Evolutionary conservation across 2,888 invertebrate species (phyloP), one percentile per base, ranked within the genome.

Genomic region (Heliconius sara): DNA sequence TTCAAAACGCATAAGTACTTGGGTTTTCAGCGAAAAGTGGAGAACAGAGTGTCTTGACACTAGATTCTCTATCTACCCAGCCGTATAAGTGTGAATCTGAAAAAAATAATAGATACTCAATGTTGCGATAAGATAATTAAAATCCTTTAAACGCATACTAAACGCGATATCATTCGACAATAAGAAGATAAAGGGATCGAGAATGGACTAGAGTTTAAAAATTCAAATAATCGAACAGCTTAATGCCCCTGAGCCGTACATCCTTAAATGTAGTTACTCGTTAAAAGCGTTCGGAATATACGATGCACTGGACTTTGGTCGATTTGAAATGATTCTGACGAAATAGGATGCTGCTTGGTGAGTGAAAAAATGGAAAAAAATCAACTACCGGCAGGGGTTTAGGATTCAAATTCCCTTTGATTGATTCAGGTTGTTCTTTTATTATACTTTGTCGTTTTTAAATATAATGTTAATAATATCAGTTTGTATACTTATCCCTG

Each of bases 231-330:
- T 25, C 60, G 16, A 73, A 73, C 22, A 39, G n/a, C 60, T 60
- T 39, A 73, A 73, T 60, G 39, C 73, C 73, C 25, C 73, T 60
- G 25, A 73, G 73, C 60, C 43, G 60, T 34, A 60, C 73, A 60
- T 39, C 34, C 34, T 73, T 73, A 60, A 73, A 60, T 25, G 60
- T 60, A 16, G 39, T 73, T 30, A 60, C 73, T 60, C 34, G 73
- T 73, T 73, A 39, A 73, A 60, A 73, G 73, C 60, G 60, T 73
- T 60, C 73, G 9, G 25, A 60, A 73, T 60, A 73, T 60, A 60
- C 73, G 60, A 60, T 60, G 73, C 73, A 60, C 60, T 73, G 73
- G 60, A 73, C 60, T 34, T 60, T 60, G 9, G 13, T 25, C 73
- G 4, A 73, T 60, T 73, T 25, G 9, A 60, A 73, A 73, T 73